These are phyloP conservation scores for Catharus bicknelli DNA, from an alignment of 2,113 vertebrate genomes.

Conservation along the genomic window DNA sequence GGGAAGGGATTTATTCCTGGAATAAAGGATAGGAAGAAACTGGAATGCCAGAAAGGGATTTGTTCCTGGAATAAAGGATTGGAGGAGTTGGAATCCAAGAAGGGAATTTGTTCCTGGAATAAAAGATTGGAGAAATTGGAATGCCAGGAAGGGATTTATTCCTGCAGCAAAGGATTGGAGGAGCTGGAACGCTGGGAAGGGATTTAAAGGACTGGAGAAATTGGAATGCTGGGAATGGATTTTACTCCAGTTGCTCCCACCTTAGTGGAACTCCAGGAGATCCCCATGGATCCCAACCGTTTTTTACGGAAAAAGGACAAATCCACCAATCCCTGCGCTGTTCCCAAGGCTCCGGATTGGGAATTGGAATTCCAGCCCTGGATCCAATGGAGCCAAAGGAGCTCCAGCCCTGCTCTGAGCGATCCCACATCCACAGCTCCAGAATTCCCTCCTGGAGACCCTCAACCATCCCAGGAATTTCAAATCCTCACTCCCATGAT, in stretches of 20 bases:
- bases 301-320: neutral
- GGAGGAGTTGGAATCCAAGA: no score
- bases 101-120: no score
- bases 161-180: neutral
- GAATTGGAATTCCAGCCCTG: fast-evolving
- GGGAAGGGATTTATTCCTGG: neutral
- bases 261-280: fast-evolving
- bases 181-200: no score
- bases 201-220: no score
- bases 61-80: no score
- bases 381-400: neutral
- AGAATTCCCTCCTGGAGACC: neutral
- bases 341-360: fast-evolving
- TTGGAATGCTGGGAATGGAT: no score
- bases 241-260: neutral
- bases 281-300: fast-evolving
- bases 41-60: no score
- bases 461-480: neutral
- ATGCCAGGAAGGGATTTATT: neutral
- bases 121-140: no score
- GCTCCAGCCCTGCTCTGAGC: neutral
- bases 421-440: neutral
- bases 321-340: fast-evolving
- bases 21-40: no score
- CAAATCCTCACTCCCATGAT: neutral